These are phyloP conservation scores for Zingel zingel DNA, from an alignment of 2,113 vertebrate genomes.

Conservation along the genomic window DNA sequence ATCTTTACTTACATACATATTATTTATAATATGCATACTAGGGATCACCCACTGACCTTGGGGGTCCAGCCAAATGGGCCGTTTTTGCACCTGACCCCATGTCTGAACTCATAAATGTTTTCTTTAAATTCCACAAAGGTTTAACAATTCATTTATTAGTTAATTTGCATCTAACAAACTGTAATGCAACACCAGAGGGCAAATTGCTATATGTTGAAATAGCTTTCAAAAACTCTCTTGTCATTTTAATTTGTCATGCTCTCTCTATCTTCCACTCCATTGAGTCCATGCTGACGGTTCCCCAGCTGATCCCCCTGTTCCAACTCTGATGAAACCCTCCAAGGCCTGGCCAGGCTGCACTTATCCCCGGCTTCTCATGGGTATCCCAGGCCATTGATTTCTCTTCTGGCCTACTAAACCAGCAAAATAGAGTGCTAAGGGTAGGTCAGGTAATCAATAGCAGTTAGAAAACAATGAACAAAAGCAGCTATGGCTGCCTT, in stretches of 20 bases:
- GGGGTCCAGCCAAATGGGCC: neutral
- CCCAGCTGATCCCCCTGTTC: conserved; percentile 63
- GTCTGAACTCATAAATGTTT: neutral
- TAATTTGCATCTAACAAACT: conserved; percentile 21
- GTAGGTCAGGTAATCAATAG: conserved; percentile 67
- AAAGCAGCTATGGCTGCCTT: conserved; percentile 17
- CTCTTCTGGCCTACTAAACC: conserved; percentile 58
- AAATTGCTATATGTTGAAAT: conserved; percentile 17
- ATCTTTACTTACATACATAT: neutral
- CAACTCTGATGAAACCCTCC: conserved; percentile 51
- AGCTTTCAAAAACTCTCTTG: conserved; percentile 9
- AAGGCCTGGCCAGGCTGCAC: conserved; percentile 48
- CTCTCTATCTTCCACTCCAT: conserved; percentile 51
- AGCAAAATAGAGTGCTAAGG: conserved; percentile 58
- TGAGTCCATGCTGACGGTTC: conserved; percentile 43
- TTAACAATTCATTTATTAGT: neutral
- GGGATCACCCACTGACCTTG: neutral
- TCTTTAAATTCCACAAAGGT: neutral
- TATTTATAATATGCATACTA: neutral
- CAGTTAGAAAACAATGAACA: conserved; percentile 63
- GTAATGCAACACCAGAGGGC: neutral
- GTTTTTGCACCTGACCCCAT: neutral
- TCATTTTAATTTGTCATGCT: conserved; percentile 49
- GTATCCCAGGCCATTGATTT: conserved; percentile 75
- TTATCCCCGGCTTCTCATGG: conserved; percentile 66